Evolutionary conservation across 1,140 invertebrate species (phyloP).

Genomic region (Glomeris maerens): DNA sequence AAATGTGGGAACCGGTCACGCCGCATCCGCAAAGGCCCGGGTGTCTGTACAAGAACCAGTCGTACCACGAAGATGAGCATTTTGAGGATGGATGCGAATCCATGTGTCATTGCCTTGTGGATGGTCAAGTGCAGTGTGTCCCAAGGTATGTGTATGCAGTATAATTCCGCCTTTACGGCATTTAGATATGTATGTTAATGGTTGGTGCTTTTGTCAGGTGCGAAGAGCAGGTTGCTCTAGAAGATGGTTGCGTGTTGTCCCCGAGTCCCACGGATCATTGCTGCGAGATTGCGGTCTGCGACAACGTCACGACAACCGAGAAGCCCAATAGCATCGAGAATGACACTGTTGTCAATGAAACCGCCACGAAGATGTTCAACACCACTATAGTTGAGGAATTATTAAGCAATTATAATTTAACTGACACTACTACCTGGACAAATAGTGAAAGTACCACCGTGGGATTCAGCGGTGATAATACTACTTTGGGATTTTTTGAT

Average conservation of each 20-base stretch:
- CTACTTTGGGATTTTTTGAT: background rate
- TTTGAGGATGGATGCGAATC: constrained; percentile 56
- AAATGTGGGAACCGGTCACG: too few relatives aligned
- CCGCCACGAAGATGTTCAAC: background rate
- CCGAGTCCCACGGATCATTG: constrained; percentile 28
- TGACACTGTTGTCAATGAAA: background rate
- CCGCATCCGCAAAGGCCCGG: too few relatives aligned
- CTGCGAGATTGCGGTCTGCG: constrained; percentile 30
- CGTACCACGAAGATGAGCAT: constrained; percentile 45
- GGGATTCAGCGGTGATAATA: background rate
- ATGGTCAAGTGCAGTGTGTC: constrained; percentile 49
- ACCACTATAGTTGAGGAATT: background rate
- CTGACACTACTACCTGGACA: background rate
- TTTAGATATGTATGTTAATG: background rate
- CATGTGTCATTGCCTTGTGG: constrained; percentile 50
- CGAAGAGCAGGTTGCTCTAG: background rate
- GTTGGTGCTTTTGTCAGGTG: background rate
- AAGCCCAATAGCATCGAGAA: background rate
- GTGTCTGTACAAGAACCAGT: constrained; percentile 43
- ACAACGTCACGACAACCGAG: constrained; percentile 5
- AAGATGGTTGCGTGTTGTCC: background rate
- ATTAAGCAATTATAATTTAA: background rate
- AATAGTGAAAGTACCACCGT: background rate
- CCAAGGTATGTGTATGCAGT: constrained; percentile 30
- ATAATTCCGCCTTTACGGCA: background rate